phyloP scores from a whole-genome alignment of 2,113 vertebrate species.

The Periophthalmus modestus region DNA sequence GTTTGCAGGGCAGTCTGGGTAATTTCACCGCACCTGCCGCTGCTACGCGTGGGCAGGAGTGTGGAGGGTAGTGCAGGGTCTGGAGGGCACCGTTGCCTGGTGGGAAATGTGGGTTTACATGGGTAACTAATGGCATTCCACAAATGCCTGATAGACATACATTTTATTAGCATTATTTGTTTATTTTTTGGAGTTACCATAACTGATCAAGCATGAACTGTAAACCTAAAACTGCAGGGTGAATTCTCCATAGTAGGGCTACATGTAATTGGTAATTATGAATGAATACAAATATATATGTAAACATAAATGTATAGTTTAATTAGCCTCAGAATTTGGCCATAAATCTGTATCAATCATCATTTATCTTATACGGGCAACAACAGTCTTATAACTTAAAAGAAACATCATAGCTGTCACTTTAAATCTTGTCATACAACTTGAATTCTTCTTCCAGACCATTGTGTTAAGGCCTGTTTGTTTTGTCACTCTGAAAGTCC shows the following conservation, averaged over 20 bases:
- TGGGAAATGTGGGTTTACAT: constrained; percentile 49
- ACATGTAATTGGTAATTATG: not conserved
- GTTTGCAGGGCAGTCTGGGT: constrained; percentile 77
- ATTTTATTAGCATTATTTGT: too few species aligned
- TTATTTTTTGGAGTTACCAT: not conserved
- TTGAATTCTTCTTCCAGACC: not conserved
- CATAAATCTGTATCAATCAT: not conserved
- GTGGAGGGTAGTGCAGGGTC: constrained; percentile 67
- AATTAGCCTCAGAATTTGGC: not conserved
- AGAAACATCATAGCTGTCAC: constrained; percentile 9
- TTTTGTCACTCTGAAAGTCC: constrained; percentile 58
- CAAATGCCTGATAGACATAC: not conserved
- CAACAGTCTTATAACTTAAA: too few species aligned
- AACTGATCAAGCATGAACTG: not conserved
- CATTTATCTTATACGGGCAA: too few species aligned
- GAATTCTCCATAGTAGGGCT: not conserved
- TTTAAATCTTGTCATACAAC: not conserved
- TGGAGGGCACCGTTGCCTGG: constrained; percentile 47
- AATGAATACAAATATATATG: not conserved
- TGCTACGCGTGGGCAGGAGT: constrained; percentile 61
- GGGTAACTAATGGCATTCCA: constrained; percentile 8
- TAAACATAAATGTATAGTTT: not conserved
- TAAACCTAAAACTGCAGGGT: not conserved
- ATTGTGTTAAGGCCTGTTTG: constrained; percentile 2
- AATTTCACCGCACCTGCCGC: constrained; percentile 77